These are phyloP conservation scores for Rugalucina vietnamica DNA, from an alignment of 2,888 invertebrate species.

Conservation along the genomic window DNA sequence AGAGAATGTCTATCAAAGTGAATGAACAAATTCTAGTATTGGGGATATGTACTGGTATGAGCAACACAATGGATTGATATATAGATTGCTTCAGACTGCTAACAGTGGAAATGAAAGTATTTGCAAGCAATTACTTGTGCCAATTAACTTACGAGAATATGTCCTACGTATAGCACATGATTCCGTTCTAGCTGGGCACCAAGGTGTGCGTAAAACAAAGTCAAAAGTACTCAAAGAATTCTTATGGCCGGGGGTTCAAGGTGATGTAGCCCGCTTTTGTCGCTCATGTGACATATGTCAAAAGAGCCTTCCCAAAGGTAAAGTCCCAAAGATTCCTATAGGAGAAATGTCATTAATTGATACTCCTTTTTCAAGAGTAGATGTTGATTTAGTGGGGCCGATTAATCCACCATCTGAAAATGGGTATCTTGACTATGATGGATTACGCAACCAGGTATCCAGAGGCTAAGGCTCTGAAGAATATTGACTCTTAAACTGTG, in stretches of 20 bases:
- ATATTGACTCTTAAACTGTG: constrained; percentile 46
- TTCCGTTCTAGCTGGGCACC: background rate
- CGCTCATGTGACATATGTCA: background rate
- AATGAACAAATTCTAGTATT: background rate
- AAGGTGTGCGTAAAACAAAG: background rate
- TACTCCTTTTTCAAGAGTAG: constrained; percentile 54
- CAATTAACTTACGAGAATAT: background rate
- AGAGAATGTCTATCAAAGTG: background rate
- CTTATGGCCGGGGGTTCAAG: background rate
- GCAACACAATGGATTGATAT: background rate
- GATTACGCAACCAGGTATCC: constrained; percentile 64
- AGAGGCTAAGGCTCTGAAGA: constrained; percentile 41
- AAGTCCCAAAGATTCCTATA: background rate
- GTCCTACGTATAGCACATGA: background rate
- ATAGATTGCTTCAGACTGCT: background rate
- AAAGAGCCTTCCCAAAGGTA: background rate
- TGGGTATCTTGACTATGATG: constrained; percentile 50
- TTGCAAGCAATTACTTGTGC: background rate
- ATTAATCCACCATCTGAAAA: constrained; percentile 36
- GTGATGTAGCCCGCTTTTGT: background rate
- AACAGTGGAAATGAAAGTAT: background rate
- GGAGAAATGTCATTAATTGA: constrained; percentile 54
- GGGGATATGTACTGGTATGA: background rate
- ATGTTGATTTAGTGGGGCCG: constrained; percentile 57
- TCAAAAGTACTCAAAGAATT: background rate